Base-by-base conservation (phyloP, 2,888 invertebrate genomes). In the Tenthredo scrophulariae region DNA sequence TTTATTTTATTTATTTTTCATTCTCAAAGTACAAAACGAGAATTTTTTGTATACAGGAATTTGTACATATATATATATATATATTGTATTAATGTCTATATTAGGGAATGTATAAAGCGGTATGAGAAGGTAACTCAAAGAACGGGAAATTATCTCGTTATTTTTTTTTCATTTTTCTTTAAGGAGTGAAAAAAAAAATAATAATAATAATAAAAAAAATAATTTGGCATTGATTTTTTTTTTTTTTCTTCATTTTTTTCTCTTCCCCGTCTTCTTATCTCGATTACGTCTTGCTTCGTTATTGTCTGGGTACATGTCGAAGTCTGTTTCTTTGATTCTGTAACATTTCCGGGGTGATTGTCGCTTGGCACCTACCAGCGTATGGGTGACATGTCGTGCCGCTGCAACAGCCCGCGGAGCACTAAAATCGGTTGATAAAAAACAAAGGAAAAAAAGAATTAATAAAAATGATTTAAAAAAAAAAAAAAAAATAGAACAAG, bases 351-450 rank as follows among this genome's bases (percentile, higher is more conserved):
- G 58, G 84, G 0, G 92, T 92, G 62, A 93, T 93, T 84, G 86
- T 84, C n/a, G 92, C 91, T 88, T 93, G 92, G 87, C 93, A 93
- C 85, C 90, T 90, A 4, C 88, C 79, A 2, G 92, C 92, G 58
- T 86, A 91, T 26, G 37, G 46, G 84, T 93, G 88, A 85, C 93
- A 93, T 62, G 46, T 88, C 6, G 87, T 85, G 10, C 37, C 80
- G 0, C 2, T 1, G 46, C 91, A 91, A 79, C 92, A 92, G 0
- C 90, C 84, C 15, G 85, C 29, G 7, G 85, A 37, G 54, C 92
- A 92, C 92, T 92, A 85, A 75, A 89, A 89, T 65, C 9, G 43
- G n/a, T 67, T 2, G 46, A 43, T 43, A 13, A 43, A 13, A 46
- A 46, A 43, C 40, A 40, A 9, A 40, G 5, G 0, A 37, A 37